Base-by-base conservation (phyloP, 2,797 vertebrate genomes). In the Dendrocincla tyrannina region DNA sequence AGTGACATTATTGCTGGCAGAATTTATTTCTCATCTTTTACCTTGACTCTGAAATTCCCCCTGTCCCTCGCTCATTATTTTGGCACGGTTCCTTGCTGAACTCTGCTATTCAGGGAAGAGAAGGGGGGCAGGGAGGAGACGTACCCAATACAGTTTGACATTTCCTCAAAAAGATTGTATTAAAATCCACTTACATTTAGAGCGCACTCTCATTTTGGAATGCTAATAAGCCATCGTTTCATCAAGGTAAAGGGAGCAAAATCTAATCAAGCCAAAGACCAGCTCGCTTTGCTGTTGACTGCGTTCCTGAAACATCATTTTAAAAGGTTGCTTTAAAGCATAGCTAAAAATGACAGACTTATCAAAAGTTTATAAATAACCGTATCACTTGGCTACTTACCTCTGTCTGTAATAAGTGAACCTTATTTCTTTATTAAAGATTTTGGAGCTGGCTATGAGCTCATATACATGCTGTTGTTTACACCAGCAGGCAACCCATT, bases 111-210 rank as follows among this genome's bases (percentile, higher is more conserved):
- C 44, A 1, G 91, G 78, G 64, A 88, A 85, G 86, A 27, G 76
- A 68, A 74, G 39, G 62, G 41, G 58, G 66, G 69, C 7, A 9
- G 85, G 78, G 92, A 85, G 74, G 73, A 97, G 83, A 95, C 1
- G 3, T 96, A 91, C 89, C 94, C 89, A 68, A 92, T 91, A 92
- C 88, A 97, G 95, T 97, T 95, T 97, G 97, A 98, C 97, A 97
- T 95, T 96, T 97, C 94, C 90, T 97, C 97, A 78, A 90, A 97
- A 97, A 97, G 94, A 98, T 97, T 96, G 91, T 96, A 97, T 98
- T 97, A 97, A 98, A 98, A 97, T 96, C 95, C 95, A 97, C 97
- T 98, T 98, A 95, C 96, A 96, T 97, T 97, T 96, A 96, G 87
- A 97, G 95, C 69, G 2, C 87, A 82, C 89, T 96, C 96, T 97